phyloP scores from a whole-genome alignment of 2,113 vertebrate genomes.

The Neomonachus schauinslandi region DNA sequence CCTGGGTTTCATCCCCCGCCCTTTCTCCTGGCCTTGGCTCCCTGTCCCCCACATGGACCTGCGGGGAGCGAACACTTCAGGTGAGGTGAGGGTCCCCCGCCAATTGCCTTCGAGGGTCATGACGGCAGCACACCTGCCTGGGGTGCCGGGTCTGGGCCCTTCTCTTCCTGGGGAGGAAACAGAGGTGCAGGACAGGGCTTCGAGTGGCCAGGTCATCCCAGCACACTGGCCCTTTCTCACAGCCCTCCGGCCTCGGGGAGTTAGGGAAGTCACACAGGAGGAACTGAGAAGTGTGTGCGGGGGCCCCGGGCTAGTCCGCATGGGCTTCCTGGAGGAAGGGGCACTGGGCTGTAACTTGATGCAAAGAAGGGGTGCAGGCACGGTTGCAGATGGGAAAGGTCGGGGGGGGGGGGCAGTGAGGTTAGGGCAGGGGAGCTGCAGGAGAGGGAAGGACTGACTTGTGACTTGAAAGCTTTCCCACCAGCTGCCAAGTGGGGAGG shows the following conservation, averaged over 20 bases:
- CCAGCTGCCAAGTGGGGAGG: not conserved
- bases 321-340: not conserved
- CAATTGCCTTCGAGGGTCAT: accelerated
- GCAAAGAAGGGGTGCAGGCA: not conserved
- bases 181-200: not conserved
- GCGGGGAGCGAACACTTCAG: accelerated
- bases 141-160: not conserved
- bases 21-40: not conserved
- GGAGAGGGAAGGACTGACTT: not conserved
- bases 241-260: accelerated
- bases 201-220: not conserved
- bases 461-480: not conserved
- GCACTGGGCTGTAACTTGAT: not conserved
- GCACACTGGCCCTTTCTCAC: not conserved
- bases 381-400: not conserved
- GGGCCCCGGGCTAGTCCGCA: not conserved
- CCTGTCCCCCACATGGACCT: not conserved
- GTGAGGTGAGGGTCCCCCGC: accelerated
- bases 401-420: not conserved
- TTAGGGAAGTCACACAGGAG: not conserved
- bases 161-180: not conserved
- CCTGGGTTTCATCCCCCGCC: accelerated
- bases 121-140: not conserved
- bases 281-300: not conserved
- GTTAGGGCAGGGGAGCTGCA: not conserved